Percentiles rank a stretch among this genome's conserved stretches.
Evolutionary conservation across 2,797 vertebrate genomes (phyloP).

Genomic region (Varecia variegata): DNA sequence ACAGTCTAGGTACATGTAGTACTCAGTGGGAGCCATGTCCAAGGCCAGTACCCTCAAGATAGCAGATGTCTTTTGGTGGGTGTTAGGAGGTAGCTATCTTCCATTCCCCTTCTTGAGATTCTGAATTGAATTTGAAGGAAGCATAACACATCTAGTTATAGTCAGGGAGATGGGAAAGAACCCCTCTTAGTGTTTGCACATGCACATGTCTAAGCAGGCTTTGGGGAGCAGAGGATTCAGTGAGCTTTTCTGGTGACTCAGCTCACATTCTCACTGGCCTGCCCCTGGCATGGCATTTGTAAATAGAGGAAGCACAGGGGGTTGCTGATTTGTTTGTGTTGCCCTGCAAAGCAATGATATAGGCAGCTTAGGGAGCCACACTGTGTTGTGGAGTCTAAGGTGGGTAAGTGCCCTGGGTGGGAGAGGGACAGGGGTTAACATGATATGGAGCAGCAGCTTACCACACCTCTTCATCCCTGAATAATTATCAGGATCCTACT

Average conservation of each 20-base stretch:
- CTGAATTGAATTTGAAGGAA: slow-evolving; percentile 2
- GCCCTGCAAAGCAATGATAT: not conserved
- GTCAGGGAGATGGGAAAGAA: not conserved
- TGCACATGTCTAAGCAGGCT: not conserved
- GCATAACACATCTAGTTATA: not conserved
- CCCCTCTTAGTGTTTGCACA: not conserved
- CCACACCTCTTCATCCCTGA: not conserved
- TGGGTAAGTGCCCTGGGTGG: not conserved
- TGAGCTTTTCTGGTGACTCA: not conserved
- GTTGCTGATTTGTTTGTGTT: slow-evolving; percentile 11
- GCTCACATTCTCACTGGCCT: not conserved
- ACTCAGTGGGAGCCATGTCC: not conserved
- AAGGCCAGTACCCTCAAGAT: not conserved
- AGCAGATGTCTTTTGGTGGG: slow-evolving; percentile 18
- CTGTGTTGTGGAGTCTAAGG: not conserved
- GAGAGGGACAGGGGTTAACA: not conserved
- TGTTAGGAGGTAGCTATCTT: not conserved
- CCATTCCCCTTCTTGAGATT: not conserved
- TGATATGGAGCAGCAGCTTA: slow-evolving; percentile 31
- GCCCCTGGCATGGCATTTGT: not conserved
- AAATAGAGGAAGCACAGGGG: not conserved
- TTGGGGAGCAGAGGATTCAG: not conserved
- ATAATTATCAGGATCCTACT: slow-evolving; percentile 5
- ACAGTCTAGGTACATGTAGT: not conserved
- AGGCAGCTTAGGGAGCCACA: not conserved